Base-by-base conservation (phyloP, 1,140 invertebrate genomes). In the Cyclina sinensis region DNA sequence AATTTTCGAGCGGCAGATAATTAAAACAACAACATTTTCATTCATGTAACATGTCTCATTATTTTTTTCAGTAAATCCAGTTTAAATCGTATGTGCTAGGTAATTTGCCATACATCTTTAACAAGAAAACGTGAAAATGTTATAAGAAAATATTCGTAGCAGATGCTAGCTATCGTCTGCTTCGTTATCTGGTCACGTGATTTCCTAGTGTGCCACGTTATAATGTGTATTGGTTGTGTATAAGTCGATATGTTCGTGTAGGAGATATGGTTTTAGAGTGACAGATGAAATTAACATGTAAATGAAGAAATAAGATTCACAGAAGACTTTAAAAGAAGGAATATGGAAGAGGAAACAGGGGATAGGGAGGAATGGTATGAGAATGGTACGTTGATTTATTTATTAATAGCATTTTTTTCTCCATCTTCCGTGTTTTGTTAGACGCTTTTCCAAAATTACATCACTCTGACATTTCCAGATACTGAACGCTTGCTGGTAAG, bases 361-460 rank as follows among this genome's bases (percentile, higher is more conserved):
- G 80, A 65, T 12, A 59, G 62, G 37, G 89, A 82, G 39, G 89
- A 90, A 32, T 90, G 89, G 89, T 90, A 90, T 51, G 73, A 87
- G 21, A 88, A 88, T 32, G 86, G 89, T 90, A 62, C 84, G 89
- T 84, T 4, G 24, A 30, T 54, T 32, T 65, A 65, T 65, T 32
- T 7, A n/a, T n/a, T n/a, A 3, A 27, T 65, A 27, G n/a, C 27
- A 32, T 30, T 30, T 65, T n/a, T 5, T 21, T 65, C 24, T 35
- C 32, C 7, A 9, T 24, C 59, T 30, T 65, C 11, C 54, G 5
- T 27, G 18, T n/a, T n/a, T 27, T 59, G 3, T n/a, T 59, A 59
- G 24, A 59, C 4, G 4, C 5, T 59, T 59, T 18, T n/a, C n/a
- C 18, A 5, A 9, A 9, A 4, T 21, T 4, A 4, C 54, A 59